Percentiles rank a stretch among this genome's conserved stretches.
These are phyloP conservation scores for Tympanuchus pallidicinctus DNA, from an alignment of 2,113 vertebrate species.

Conservation along the genomic window DNA sequence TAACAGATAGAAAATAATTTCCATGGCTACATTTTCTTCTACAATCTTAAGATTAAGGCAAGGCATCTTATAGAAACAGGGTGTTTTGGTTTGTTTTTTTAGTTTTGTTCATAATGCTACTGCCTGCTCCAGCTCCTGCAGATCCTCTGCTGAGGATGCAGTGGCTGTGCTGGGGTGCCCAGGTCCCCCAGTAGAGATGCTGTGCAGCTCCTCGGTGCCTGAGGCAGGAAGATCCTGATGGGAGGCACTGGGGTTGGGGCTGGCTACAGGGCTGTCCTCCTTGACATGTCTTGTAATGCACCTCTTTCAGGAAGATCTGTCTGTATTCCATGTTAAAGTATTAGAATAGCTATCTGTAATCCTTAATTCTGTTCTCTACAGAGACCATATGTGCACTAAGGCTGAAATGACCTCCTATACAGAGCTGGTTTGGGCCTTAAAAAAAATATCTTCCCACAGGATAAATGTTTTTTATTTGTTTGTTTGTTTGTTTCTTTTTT, in stretches of 20 bases:
- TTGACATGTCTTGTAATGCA: background rate
- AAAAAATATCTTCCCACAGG: background rate
- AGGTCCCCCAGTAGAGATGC: too few species aligned
- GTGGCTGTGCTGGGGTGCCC: too few species aligned
- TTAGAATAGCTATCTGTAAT: background rate
- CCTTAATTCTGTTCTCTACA: background rate
- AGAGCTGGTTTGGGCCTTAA: background rate
- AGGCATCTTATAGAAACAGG: background rate
- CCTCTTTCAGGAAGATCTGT: background rate
- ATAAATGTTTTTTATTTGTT: background rate
- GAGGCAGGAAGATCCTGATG: too few species aligned
- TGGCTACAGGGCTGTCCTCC: too few species aligned
- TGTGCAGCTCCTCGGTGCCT: too few species aligned
- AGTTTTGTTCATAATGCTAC: background rate
- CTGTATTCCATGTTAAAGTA: background rate
- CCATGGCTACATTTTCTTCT: background rate
- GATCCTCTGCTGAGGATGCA: too few species aligned
- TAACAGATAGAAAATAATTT: background rate
- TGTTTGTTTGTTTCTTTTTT: too few species aligned
- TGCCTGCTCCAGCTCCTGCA: too few species aligned
- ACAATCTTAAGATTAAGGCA: background rate
- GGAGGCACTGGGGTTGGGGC: too few species aligned
- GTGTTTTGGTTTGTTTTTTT: too few species aligned
- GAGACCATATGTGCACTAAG: background rate
- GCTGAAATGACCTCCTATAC: background rate